phyloP scores from a whole-genome alignment of 2,113 vertebrate species.

The Apodemus sylvaticus region DNA sequence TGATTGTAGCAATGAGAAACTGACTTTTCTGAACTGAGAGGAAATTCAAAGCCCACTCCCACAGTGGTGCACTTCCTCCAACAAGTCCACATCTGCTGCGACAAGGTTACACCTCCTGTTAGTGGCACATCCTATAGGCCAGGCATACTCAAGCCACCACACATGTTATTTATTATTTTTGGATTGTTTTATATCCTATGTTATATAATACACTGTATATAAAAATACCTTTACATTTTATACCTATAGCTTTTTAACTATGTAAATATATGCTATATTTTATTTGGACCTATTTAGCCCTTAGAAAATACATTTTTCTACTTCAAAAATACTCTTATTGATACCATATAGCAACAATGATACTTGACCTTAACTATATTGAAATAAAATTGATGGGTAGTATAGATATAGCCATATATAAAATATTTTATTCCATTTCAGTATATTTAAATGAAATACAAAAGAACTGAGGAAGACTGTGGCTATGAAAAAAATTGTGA shows the following conservation, averaged over 20 bases:
- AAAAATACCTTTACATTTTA: background rate
- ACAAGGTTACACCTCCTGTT: too few species aligned
- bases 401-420: background rate
- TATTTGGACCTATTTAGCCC: background rate
- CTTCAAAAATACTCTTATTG: background rate
- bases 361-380: background rate
- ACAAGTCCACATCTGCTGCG: too few species aligned
- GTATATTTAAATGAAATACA: background rate
- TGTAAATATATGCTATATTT: background rate
- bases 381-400: background rate
- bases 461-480: background rate
- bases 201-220: background rate
- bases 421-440: background rate
- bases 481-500: background rate
- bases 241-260: background rate
- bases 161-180: background rate
- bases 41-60: too few species aligned
- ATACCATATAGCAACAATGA: background rate
- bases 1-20: too few species aligned
- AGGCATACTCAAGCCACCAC: too few species aligned
- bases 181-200: background rate
- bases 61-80: too few species aligned
- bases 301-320: background rate
- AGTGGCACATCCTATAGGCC: too few species aligned
- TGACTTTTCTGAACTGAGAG: too few species aligned